Evolutionary conservation across 1,140 invertebrate species (phyloP).

Genomic region (Drosophila navojoa): DNA sequence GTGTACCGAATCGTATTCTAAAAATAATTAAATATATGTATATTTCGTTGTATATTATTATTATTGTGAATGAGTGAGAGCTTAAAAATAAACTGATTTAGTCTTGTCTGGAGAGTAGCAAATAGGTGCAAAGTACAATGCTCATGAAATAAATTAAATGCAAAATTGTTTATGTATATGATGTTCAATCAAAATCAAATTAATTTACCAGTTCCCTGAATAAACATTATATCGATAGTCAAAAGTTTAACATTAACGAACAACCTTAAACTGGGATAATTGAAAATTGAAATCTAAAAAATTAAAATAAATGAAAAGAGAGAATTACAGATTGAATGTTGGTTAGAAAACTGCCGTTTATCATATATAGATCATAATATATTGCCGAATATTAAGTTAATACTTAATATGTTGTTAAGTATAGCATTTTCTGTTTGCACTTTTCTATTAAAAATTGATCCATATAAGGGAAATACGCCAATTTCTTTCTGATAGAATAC

Average conservation of each 20-base stretch:
- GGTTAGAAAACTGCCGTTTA: too few relatives aligned
- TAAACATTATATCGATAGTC: too few relatives aligned
- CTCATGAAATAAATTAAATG: not conserved
- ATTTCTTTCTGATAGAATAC: too few relatives aligned
- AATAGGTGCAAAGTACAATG: slow-evolving; percentile 35
- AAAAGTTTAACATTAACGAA: not conserved
- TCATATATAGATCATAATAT: too few relatives aligned
- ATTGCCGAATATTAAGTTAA: too few relatives aligned
- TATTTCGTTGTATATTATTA: not conserved
- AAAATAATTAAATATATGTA: slow-evolving; percentile 11
- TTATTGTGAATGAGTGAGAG: slow-evolving; percentile 16
- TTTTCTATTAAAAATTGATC: too few relatives aligned
- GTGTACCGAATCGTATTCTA: not conserved
- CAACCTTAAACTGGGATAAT: too few relatives aligned
- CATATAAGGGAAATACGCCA: too few relatives aligned
- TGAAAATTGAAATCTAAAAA: not conserved
- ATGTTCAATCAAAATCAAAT: slow-evolving; percentile 1
- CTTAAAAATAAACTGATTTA: slow-evolving; percentile 15
- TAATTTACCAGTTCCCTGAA: not conserved
- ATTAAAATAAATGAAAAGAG: too few relatives aligned
- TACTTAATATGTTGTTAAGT: too few relatives aligned
- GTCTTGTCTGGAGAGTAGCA: not conserved
- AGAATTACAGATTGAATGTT: too few relatives aligned
- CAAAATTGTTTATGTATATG: not conserved
- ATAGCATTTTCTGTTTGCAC: too few relatives aligned